phyloP scores from a whole-genome alignment of 2,797 vertebrate species.

The Chaetophractus vellerosus region DNA sequence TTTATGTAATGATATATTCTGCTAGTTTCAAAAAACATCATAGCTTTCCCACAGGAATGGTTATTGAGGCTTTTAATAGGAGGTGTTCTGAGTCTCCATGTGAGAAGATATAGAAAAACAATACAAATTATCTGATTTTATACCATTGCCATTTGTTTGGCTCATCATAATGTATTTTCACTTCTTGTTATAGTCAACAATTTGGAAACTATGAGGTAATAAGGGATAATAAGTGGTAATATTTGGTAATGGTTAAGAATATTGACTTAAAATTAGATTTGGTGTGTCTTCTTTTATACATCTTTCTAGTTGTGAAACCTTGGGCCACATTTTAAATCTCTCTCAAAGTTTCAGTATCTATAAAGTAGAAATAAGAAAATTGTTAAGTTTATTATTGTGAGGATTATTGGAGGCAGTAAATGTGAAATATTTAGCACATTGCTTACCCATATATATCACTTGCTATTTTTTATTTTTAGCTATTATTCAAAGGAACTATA shows the following conservation, averaged over 20 bases:
- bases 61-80: not conserved
- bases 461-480: slow-evolving; percentile 67
- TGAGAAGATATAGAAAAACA: not conserved
- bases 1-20: not conserved
- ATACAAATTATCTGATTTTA: not conserved
- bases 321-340: slow-evolving; percentile 34
- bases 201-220: slow-evolving; percentile 24
- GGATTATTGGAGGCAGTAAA: slow-evolving; percentile 51
- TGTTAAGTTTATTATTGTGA: slow-evolving; percentile 18
- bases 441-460: slow-evolving; percentile 58
- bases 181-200: not conserved
- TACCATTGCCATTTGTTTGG: not conserved
- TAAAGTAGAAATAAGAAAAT: not conserved
- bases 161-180: slow-evolving; percentile 34
- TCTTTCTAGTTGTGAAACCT: slow-evolving; percentile 15
- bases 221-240: not conserved
- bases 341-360: not conserved
- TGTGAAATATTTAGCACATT: slow-evolving; percentile 59
- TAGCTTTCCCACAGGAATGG: not conserved
- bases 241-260: not conserved
- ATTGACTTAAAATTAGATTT: not conserved
- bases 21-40: not conserved
- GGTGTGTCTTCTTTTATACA: slow-evolving; percentile 6
- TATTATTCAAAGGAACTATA: slow-evolving; percentile 59
- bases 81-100: not conserved